Base-by-base conservation (phyloP, 2,888 invertebrate species). In the Phengaris alcon region DNA sequence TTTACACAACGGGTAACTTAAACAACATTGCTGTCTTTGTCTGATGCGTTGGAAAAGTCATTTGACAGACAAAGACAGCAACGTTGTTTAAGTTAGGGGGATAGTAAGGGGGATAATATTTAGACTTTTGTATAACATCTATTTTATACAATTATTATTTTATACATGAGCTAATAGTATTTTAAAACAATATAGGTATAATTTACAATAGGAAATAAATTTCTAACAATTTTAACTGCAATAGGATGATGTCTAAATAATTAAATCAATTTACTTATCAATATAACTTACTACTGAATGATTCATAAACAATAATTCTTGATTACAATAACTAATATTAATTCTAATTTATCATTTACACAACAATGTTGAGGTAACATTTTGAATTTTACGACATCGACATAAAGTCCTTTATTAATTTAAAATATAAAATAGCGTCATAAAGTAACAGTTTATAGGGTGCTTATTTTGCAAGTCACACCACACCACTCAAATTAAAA, bases 181-280 rank as follows among this genome's bases (percentile, higher is more conserved):
- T 48, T 5, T 48, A 6, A 5, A 48, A 59, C 9, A 59, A 15
- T 1, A 6, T 7, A 51, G 6, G 44, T 44, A 44, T 13, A 44
- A 59, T 22, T 48, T 48, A 52, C 52, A 52, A 22, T 64, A 35
- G 64, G 35, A 64, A 64, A 64, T 64, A 35, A 64, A 64, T 64
- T 12, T 64, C 64, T 13, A 64, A 35, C 35, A 64, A 64, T 64
- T 64, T 64, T 35, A 64, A 64, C 64, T 35, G 64, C 12, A 35
- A 64, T 64, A 64, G 35, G 64, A 64, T 64, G 64, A 0, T 64
- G 64, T 64, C 35, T 64, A 64, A 64, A 44, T 64, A 64, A 64
- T 64, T 64, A 12, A 64, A 64, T 44, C 64, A 12, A 64, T 64
- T 64, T 35, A 44, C 64, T 64, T 64, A 64, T 64, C 64, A 64